phyloP scores from a whole-genome alignment of 2,888 invertebrate species.

The Brassicogethes aeneus region DNA sequence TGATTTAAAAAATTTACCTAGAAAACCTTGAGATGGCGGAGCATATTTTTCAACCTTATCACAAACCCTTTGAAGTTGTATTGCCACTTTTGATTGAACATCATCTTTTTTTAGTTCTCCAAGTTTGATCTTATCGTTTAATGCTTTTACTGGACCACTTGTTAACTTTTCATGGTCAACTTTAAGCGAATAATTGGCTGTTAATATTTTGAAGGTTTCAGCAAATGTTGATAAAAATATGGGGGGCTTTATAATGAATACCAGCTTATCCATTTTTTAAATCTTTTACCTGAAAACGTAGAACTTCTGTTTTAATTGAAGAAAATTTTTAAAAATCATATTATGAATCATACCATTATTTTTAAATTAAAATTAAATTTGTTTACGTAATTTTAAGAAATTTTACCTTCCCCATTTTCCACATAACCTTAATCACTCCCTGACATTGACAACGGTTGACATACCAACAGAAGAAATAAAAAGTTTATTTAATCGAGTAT shows the following conservation, averaged over 20 bases:
- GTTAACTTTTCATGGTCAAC: slow-evolving; percentile 12
- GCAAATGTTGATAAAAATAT: not conserved
- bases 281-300: no score
- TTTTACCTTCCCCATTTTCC: not conserved
- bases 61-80: slow-evolving; percentile 58
- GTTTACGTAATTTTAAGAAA: slow-evolving; percentile 2
- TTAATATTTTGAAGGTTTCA: not conserved
- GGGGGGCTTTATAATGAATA: not conserved
- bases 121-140: slow-evolving; percentile 49
- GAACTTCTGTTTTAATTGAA: no score
- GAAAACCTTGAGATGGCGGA: slow-evolving; percentile 42
- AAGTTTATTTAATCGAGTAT: no score
- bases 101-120: slow-evolving; percentile 58
- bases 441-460: no score
- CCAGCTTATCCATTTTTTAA: not conserved
- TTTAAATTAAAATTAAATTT: no score
- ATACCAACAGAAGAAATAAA: no score
- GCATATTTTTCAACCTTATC: slow-evolving; percentile 52
- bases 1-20: slow-evolving; percentile 33
- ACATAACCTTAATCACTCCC: slow-evolving; percentile 1
- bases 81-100: slow-evolving; percentile 62
- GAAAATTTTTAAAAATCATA: no score
- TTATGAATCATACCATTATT: no score
- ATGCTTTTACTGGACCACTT: slow-evolving; percentile 31
- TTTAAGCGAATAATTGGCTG: slow-evolving; percentile 15